phyloP scores from a whole-genome alignment of 2,113 vertebrate species.

The Paedocypris sp. region DNA sequence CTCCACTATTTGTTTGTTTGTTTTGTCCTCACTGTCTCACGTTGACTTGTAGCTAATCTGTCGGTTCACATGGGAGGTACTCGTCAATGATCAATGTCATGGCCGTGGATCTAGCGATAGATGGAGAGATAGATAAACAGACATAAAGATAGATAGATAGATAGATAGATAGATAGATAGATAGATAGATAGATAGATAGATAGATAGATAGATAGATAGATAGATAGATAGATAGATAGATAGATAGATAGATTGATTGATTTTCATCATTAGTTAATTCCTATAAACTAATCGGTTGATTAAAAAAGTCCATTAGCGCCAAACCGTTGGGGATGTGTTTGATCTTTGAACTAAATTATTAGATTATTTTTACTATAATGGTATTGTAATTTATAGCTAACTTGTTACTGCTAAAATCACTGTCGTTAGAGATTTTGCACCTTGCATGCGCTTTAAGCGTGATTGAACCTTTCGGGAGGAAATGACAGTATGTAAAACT shows the following conservation, averaged over 20 bases:
- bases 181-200: not conserved
- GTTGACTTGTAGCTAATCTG: not conserved
- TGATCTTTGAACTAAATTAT: not conserved
- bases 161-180: not conserved
- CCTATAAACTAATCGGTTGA: not conserved
- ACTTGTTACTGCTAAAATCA: no score
- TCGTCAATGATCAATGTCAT: conserved; percentile 97
- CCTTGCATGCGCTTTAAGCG: not conserved
- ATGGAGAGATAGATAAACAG: conserved; percentile 27
- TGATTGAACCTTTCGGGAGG: not conserved
- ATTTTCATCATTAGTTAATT: no score
- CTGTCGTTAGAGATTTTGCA: no score
- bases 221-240: not conserved
- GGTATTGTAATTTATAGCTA: not conserved
- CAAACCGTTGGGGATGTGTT: not conserved
- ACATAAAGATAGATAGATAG: conserved; percentile 18
- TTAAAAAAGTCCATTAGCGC: conserved; percentile 12
- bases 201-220: conserved; percentile 24
- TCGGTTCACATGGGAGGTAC: conserved; percentile 67
- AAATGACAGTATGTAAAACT: no score
- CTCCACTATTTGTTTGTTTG: no score
- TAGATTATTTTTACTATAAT: conserved; percentile 2
- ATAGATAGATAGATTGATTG: not conserved
- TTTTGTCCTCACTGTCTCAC: not conserved
- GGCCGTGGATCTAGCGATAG: conserved; percentile 66